phyloP scores from a whole-genome alignment of 1,140 invertebrate genomes.

The Musca domestica region DNA sequence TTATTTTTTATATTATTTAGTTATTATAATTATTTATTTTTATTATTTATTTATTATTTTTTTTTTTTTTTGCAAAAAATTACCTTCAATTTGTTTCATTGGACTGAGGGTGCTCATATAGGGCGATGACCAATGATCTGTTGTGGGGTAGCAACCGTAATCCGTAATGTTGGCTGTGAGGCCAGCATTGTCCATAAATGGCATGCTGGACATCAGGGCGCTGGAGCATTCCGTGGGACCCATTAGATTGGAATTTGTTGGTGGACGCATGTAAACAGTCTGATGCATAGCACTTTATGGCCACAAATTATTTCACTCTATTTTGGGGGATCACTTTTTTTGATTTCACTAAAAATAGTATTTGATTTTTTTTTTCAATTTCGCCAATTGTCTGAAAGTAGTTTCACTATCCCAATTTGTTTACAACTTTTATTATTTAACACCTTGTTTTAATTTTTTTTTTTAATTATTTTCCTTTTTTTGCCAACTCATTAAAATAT shows the following conservation, averaged over 20 bases:
- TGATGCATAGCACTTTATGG: constrained; percentile 27
- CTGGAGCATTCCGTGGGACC: constrained; percentile 48
- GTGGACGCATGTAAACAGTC: constrained; percentile 24
- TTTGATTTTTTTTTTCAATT: background rate
- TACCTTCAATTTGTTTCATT: constrained; percentile 54
- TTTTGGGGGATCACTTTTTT: background rate
- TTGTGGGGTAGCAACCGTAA: constrained; percentile 43
- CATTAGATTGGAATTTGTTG: constrained; percentile 36
- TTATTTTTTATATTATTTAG: no score
- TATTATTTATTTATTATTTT: no score
- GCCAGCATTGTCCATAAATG: constrained; percentile 44
- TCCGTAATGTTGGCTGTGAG: constrained; percentile 40
- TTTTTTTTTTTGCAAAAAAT: no score
- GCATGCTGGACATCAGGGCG: constrained; percentile 44
- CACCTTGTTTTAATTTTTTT: background rate
- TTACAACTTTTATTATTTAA: background rate
- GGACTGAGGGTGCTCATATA: constrained; percentile 45
- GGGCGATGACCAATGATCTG: constrained; percentile 44
- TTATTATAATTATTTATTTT: no score
- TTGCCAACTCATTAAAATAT: background rate
- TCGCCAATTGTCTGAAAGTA: no score
- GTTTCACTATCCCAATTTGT: background rate
- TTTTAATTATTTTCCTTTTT: no score
- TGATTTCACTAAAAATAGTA: background rate
- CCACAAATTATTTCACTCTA: background rate